Conservation (phyloP, 2,888 invertebrate genomes). For the Andrena flavipes region DNA sequence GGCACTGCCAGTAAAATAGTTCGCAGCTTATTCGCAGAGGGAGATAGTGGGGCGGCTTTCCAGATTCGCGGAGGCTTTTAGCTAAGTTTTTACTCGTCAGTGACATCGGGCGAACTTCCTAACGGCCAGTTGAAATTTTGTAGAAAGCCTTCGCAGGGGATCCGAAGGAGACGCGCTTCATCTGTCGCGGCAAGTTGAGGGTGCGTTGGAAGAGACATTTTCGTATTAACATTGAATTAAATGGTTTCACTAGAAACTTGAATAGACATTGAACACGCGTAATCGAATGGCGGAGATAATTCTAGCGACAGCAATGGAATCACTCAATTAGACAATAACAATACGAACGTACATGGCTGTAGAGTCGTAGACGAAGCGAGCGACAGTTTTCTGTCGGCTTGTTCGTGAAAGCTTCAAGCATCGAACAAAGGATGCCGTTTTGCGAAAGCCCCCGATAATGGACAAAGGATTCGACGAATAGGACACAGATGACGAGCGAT, state of each 20-base stretch:
- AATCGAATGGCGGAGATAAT: slow-evolving; percentile 45
- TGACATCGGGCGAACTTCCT: slow-evolving; percentile 59
- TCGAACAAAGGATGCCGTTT: slow-evolving; percentile 68
- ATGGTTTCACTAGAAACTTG: too few species aligned
- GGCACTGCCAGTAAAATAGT: slow-evolving; percentile 59
- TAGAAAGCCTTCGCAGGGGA: slow-evolving; percentile 32
- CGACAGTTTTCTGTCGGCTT: slow-evolving; percentile 64
- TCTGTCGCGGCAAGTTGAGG: slow-evolving; percentile 8
- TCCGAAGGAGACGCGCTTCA: slow-evolving; percentile 39
- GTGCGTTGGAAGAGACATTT: not conserved
- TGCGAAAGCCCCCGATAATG: slow-evolving; percentile 69
- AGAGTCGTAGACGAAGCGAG: slow-evolving; percentile 27
- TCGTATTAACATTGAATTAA: too few species aligned
- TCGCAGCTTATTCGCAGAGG: slow-evolving; percentile 60
- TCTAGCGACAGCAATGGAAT: slow-evolving; percentile 53
- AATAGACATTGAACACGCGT: slow-evolving; percentile 9
- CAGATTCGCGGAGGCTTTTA: slow-evolving; percentile 27
- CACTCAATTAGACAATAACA: slow-evolving; percentile 65
- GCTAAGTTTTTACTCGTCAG: slow-evolving; percentile 58
- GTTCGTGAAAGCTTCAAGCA: slow-evolving; percentile 63
- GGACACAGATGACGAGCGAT: slow-evolving; percentile 62
- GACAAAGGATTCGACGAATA: slow-evolving; percentile 67
- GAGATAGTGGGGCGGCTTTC: slow-evolving; percentile 23
- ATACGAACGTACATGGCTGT: slow-evolving; percentile 42
- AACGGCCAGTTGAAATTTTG: slow-evolving; percentile 50